phyloP scores from a whole-genome alignment of 2,888 invertebrate genomes.

The Diogma glabrata region DNA sequence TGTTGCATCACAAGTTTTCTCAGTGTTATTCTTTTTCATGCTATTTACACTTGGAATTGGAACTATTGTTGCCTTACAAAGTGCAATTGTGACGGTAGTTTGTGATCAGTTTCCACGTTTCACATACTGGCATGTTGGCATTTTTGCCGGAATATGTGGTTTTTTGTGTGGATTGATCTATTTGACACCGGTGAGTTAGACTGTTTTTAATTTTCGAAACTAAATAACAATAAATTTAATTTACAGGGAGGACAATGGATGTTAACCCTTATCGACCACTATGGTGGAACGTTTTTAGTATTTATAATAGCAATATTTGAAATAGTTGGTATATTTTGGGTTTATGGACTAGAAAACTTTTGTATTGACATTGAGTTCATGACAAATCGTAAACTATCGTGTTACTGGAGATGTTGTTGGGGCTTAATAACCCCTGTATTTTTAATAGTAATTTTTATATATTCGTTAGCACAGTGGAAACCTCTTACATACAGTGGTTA shows the following conservation, averaged over 20 bases:
- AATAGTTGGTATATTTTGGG: constrained; percentile 43
- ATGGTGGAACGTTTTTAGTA: constrained; percentile 49
- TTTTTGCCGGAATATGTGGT: constrained; percentile 41
- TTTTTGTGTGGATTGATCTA: constrained; percentile 57
- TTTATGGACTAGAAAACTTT: constrained; percentile 51
- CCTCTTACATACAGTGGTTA: constrained; percentile 46
- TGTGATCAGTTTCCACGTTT: constrained; percentile 53
- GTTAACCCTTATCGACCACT: constrained; percentile 46
- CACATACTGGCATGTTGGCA: constrained; percentile 48
- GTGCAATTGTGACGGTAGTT: constrained; percentile 54
- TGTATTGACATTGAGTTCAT: constrained; percentile 66
- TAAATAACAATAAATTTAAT: constrained; percentile 9
- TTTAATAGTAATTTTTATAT: constrained; percentile 56
- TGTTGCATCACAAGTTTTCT: constrained; percentile 62
- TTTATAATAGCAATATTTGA: constrained; percentile 46
- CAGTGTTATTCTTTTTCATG: constrained; percentile 73
- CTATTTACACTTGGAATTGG: constrained; percentile 66
- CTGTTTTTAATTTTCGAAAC: background rate
- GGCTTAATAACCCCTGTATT: constrained; percentile 55
- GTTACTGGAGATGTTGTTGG: constrained; percentile 74
- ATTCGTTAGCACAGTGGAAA: constrained; percentile 48
- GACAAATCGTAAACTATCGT: constrained; percentile 48
- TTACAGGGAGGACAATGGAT: constrained; percentile 49
- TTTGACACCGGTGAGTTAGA: constrained; percentile 56
- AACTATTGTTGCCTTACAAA: constrained; percentile 58